Base-by-base conservation (phyloP, 1,140 invertebrate genomes). In the Drosophila tropicalis region DNA sequence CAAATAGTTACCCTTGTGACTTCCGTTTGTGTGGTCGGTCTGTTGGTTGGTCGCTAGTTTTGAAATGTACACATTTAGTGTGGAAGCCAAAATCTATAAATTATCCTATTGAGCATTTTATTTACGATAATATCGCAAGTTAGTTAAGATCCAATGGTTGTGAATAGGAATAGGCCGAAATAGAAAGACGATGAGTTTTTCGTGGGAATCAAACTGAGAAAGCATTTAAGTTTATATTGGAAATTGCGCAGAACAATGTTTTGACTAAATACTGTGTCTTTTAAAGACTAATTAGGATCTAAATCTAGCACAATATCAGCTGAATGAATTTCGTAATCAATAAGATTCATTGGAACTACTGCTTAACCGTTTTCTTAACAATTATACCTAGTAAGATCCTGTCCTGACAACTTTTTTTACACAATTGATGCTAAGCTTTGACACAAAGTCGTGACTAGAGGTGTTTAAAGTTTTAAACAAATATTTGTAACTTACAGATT, bases 1-100 rank as follows among this genome's bases (percentile, higher is more conserved):
- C 75, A 68, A 70, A 67, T 70, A 71, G 83, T 77, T 72, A 86
- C 82, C 82, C 82, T 72, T 67, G 71, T 73, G 65, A 64, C 67
- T 74, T 70, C 62, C 63, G 61, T 62, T 29, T 55, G 41, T 55
- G 47, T 25, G 47, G 29, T 34, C 29, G 10, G 12, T 39, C 12
- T 9, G 10, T 12, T 36, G 34, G 34, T 36, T 36, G 34, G 34
- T 36, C 9, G 64, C 55, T 25, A 29, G 70, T 47, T 54, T 78
- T 68, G 41, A 62, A 68, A 68, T 76, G 68, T 70, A 76, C 51
- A 61, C 17, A 39, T 32, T 19, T 2, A 25, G 58, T 17, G 40
- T 22, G 29, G 29, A 54, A 36, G 62, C 17, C 62, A 19, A 65
- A 72, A 66, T 72, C 76, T 58, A 69, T 79, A 76, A 76, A 72